Evolutionary conservation across 1,140 invertebrate genomes (phyloP).

Genomic region (Lepidurus packardi): DNA sequence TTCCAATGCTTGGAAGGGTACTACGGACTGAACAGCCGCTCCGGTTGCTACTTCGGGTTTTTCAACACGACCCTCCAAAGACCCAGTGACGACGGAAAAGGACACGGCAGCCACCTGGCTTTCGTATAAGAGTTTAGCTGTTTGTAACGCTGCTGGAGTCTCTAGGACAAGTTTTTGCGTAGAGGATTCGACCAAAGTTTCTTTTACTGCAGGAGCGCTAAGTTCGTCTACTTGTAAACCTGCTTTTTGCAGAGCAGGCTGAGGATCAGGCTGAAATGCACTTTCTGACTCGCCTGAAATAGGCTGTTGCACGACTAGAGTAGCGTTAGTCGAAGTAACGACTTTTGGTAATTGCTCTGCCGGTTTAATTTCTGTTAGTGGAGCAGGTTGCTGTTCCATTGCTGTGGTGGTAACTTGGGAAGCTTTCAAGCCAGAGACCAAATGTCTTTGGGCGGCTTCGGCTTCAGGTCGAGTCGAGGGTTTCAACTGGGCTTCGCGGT

Average conservation of each 20-base stretch:
- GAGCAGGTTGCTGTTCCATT: not conserved
- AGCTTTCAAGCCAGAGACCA: not conserved
- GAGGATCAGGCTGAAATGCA: not conserved
- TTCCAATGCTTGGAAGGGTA: slow-evolving; percentile 16
- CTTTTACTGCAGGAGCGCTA: not conserved
- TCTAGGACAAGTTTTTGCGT: not conserved
- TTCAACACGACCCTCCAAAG: not conserved
- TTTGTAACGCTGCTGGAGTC: not conserved
- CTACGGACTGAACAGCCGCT: not conserved
- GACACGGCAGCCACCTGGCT: not conserved
- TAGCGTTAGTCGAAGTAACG: not conserved
- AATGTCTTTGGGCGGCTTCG: not conserved
- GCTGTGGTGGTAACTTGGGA: not conserved
- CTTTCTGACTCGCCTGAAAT: not conserved
- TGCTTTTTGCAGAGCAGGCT: not conserved
- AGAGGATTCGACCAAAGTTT: not conserved
- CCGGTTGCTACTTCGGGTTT: not conserved
- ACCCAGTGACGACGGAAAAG: not conserved
- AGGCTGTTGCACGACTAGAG: not conserved
- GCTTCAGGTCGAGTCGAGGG: not conserved
- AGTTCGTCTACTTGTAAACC: not conserved
- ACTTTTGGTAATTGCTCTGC: not conserved
- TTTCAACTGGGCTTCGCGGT: not conserved
- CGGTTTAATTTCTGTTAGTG: not conserved
- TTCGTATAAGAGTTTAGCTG: not conserved